Percentiles rank a stretch among this genome's conserved stretches.
Conservation (phyloP, 2,113 vertebrate genomes). For the Propithecus coquereli region DNA sequence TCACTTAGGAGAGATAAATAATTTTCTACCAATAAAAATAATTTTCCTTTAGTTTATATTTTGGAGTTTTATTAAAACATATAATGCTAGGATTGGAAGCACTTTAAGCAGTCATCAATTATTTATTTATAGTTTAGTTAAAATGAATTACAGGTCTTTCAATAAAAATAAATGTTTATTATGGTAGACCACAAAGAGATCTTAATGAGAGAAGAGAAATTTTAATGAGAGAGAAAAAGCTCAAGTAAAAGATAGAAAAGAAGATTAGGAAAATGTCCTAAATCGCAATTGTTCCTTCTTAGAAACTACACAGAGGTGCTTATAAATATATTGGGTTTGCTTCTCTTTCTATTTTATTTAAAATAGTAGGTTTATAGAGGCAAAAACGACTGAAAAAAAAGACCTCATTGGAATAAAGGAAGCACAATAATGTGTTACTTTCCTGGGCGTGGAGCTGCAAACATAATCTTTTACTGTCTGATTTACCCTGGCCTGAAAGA, state of each 20-base stretch:
- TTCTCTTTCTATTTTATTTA: background rate
- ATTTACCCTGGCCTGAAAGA: background rate
- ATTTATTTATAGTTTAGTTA: background rate
- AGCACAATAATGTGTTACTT: background rate
- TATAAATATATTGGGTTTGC: background rate
- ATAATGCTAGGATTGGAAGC: background rate
- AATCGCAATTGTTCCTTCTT: background rate
- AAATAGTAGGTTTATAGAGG: background rate
- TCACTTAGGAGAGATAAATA: background rate
- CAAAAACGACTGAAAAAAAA: background rate
- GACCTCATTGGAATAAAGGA: background rate
- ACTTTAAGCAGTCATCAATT: background rate
- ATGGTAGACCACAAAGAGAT: background rate
- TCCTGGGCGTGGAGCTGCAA: background rate
- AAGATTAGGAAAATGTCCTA: background rate
- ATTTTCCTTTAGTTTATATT: background rate
- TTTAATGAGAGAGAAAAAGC: background rate
- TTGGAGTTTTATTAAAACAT: background rate
- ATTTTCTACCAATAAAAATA: background rate
- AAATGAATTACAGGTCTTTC: background rate
- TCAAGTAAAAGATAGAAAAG: background rate
- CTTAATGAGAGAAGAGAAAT: background rate
- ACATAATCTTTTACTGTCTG: background rate
- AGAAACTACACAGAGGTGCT: background rate
- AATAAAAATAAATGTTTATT: background rate